These are phyloP conservation scores for Irena cyanogastra DNA, from an alignment of 2,113 vertebrate genomes.

Conservation along the genomic window DNA sequence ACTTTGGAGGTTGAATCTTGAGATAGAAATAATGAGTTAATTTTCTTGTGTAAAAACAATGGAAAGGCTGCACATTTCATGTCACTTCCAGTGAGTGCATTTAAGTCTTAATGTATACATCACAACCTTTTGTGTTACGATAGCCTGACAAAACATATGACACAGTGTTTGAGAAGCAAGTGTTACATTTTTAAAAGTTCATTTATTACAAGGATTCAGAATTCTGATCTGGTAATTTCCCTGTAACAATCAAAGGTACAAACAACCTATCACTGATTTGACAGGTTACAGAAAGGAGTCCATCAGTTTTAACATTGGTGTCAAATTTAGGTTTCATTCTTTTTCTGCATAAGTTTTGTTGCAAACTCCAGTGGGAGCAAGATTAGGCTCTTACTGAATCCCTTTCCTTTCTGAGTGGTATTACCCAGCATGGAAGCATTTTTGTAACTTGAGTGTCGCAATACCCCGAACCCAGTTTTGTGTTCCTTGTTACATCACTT, in stretches of 20 bases:
- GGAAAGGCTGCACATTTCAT: not conserved
- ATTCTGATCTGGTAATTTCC: constrained; percentile 48
- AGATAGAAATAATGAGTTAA: constrained; percentile 29
- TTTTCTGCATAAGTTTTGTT: not conserved
- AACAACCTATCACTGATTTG: constrained; percentile 26
- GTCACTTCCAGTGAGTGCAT: not conserved
- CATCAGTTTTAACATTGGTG: constrained; percentile 1
- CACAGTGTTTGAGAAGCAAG: constrained; percentile 30
- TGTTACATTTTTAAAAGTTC: constrained; percentile 28
- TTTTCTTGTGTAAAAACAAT: constrained; percentile 25
- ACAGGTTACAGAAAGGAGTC: constrained; percentile 26
- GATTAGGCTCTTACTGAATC: not conserved
- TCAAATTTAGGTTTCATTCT: constrained; percentile 13
- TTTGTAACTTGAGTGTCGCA: not conserved
- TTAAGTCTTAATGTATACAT: constrained; percentile 35
- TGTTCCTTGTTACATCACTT: not conserved
- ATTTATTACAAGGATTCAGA: constrained; percentile 21
- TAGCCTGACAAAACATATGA: constrained; percentile 23
- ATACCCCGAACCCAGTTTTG: not conserved
- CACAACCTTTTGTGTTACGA: constrained; percentile 13
- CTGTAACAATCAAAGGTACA: constrained; percentile 15
- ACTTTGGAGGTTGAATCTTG: not conserved
- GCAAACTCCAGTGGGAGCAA: not conserved
- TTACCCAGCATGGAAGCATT: not conserved
- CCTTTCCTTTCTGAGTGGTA: not conserved